phyloP scores from a whole-genome alignment of 2,113 vertebrate species.

The Crotalus horridus region DNA sequence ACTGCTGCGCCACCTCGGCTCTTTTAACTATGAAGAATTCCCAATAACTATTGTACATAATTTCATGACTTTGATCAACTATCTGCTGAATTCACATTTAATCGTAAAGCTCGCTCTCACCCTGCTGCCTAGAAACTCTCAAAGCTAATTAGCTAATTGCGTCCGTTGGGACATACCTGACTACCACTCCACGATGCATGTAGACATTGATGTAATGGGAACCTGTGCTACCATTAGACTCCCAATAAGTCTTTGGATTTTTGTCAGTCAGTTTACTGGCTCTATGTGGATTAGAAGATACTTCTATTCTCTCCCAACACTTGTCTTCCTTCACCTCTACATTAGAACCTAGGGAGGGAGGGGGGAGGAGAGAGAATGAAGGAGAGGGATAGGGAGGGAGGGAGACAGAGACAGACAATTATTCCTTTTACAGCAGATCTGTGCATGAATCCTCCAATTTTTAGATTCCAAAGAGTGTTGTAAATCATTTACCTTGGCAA shows the following conservation, averaged over 20 bases:
- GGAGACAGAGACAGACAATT: background rate
- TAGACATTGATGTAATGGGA: slow-evolving; percentile 92
- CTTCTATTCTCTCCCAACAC: slow-evolving; percentile 96
- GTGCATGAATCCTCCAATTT: background rate
- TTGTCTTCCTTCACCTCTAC: slow-evolving; percentile 86
- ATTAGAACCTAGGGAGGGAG: slow-evolving; percentile 47
- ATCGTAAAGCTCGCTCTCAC: background rate
- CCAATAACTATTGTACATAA: background rate
- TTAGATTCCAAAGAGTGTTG: background rate
- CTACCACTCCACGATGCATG: slow-evolving; percentile 87
- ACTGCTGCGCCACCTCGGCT: too few relatives aligned
- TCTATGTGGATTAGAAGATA: slow-evolving; percentile 89
- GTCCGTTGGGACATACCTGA: slow-evolving; percentile 72
- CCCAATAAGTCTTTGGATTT: slow-evolving; percentile 91
- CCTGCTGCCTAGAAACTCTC: background rate
- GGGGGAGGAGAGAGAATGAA: background rate
- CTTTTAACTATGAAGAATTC: background rate
- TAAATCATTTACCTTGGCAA: slow-evolving; percentile 80
- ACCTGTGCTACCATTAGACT: slow-evolving; percentile 89
- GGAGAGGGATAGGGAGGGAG: background rate
- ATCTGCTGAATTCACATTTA: background rate
- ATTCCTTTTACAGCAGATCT: too few relatives aligned
- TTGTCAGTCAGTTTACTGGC: slow-evolving; percentile 84
- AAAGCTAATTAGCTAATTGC: background rate
- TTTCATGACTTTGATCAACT: background rate